phyloP scores from a whole-genome alignment of 2,113 vertebrate species.

The Notarius quadriscutis region DNA sequence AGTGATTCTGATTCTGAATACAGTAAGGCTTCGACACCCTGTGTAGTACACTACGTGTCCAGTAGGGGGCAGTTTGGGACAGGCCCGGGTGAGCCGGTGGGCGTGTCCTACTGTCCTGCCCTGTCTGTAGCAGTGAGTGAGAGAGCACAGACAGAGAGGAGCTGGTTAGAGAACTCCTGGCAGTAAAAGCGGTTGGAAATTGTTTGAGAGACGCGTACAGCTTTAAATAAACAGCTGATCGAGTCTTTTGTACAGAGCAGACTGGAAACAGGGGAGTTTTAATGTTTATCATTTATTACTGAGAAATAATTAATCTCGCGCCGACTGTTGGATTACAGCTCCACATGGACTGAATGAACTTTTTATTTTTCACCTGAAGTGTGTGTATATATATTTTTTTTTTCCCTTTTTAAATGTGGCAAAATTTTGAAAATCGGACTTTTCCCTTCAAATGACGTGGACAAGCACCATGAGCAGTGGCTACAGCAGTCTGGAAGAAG shows the following conservation, averaged over 20 bases:
- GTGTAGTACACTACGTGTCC: neutral
- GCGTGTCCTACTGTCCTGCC: slow-evolving; percentile 39
- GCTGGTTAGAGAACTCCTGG: neutral
- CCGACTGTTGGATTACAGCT: neutral
- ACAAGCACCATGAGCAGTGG: slow-evolving; percentile 96
- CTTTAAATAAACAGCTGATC: neutral
- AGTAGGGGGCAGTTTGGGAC: neutral
- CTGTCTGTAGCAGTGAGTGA: neutral
- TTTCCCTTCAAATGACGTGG: slow-evolving; percentile 79
- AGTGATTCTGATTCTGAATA: too few species aligned
- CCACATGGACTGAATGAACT: neutral
- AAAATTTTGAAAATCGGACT: slow-evolving; percentile 54
- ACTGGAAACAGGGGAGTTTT: neutral
- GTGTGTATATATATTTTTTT: neutral
- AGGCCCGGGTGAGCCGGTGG: slow-evolving; percentile 25
- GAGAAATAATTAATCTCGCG: neutral
- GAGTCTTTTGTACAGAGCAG: neutral
- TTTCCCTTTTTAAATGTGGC: slow-evolving; percentile 57
- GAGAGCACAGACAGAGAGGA: neutral
- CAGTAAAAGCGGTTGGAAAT: neutral
- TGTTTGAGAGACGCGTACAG: neutral
- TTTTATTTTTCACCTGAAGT: neutral
- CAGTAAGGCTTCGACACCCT: slow-evolving; percentile 5
- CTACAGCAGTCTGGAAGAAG: slow-evolving; percentile 95
- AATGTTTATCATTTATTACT: too few species aligned